A percentile compares a stretch with the other conserved stretches of the same genome.
phyloP scores from a whole-genome alignment of 2,797 vertebrate species.

The Siniperca undulata region DNA sequence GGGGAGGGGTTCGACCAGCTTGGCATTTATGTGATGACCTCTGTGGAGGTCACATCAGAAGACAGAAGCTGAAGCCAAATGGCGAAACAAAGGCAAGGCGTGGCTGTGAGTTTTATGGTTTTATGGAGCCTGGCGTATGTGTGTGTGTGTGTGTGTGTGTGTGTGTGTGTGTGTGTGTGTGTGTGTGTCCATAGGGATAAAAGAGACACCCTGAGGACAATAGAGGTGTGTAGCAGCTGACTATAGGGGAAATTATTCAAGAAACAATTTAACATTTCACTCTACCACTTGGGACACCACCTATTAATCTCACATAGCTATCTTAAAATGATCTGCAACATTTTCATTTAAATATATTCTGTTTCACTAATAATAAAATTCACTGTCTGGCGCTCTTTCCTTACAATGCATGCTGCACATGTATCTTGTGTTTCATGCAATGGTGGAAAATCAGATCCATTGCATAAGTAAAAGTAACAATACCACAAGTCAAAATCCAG shows the following conservation, averaged over 20 bases:
- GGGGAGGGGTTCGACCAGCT: constrained; percentile 23
- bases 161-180: constrained; percentile 40
- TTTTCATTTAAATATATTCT: constrained; percentile 7
- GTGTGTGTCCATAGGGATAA: constrained; percentile 61
- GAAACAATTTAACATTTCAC: constrained; percentile 83
- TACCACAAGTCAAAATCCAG: not conserved
- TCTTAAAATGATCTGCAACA: constrained; percentile 16
- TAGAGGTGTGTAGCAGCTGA: constrained; percentile 80
- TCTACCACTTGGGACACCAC: constrained; percentile 68
- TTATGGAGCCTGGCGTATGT: constrained; percentile 74
- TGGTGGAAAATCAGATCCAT: not conserved
- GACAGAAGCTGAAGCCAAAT: constrained; percentile 81
- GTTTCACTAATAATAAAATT: not conserved
- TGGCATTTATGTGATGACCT: constrained; percentile 71
- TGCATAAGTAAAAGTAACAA: not conserved
- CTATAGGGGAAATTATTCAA: constrained; percentile 75
- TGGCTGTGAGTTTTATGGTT: constrained; percentile 80
- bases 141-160: constrained; percentile 39
- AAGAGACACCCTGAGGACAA: constrained; percentile 76
- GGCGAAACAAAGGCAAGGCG: constrained; percentile 82
- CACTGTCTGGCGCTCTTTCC: too few relatives aligned
- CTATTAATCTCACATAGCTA: constrained; percentile 57
- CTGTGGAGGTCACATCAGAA: constrained; percentile 66
- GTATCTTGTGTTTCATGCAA: not conserved
- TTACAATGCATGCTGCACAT: not conserved